A percentile compares a stretch with the other conserved stretches of the same genome.
These are phyloP conservation scores for Ellobius talpinus DNA, from an alignment of 2,113 vertebrate species.

Conservation along the genomic window DNA sequence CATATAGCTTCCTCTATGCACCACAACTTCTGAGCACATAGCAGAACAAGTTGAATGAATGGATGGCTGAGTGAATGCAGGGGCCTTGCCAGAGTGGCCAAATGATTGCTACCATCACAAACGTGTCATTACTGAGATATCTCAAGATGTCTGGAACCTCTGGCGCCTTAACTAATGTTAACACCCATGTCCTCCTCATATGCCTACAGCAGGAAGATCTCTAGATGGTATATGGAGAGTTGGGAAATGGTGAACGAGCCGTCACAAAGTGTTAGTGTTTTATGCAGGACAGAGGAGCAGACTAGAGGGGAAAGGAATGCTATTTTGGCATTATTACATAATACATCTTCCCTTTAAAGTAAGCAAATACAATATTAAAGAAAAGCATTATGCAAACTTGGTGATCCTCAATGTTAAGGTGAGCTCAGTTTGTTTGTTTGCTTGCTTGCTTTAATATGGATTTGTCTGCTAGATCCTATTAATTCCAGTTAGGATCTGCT, in stretches of 20 bases:
- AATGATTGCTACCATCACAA: background rate
- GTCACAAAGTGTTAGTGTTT: background rate
- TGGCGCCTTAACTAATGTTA: too few relatives aligned
- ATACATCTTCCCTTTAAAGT: background rate
- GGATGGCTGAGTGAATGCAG: background rate
- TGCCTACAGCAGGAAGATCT: background rate
- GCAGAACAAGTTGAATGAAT: background rate
- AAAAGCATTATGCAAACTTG: slow-evolving; percentile 25
- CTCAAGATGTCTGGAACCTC: background rate
- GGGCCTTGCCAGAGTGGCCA: background rate
- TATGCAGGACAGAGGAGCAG: background rate
- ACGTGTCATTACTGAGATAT: background rate
- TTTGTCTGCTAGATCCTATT: background rate
- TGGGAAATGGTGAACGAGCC: background rate
- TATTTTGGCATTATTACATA: background rate
- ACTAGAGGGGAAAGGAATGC: background rate
- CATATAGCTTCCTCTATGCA: background rate
- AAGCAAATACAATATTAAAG: background rate
- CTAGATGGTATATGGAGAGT: background rate
- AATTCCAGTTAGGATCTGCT: slow-evolving; percentile 39
- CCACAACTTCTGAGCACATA: background rate
- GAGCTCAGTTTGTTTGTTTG: background rate
- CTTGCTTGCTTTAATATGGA: background rate
- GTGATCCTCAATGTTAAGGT: background rate
- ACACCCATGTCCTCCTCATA: background rate